These are phyloP conservation scores for Potamarius usumacintae DNA, from an alignment of 2,113 vertebrate genomes.

Conservation along the genomic window DNA sequence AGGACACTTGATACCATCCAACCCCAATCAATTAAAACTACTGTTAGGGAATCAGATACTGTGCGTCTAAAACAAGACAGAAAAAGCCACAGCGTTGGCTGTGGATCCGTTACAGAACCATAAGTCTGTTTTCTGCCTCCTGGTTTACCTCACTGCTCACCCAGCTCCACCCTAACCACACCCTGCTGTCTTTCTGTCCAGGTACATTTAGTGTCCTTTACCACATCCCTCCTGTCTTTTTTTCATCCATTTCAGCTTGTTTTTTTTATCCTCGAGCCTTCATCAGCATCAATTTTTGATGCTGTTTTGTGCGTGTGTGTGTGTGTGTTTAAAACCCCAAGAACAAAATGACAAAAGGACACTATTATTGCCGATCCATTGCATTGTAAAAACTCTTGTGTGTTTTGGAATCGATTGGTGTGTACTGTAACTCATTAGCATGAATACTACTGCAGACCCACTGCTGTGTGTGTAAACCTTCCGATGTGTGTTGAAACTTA, in stretches of 20 bases:
- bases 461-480: neutral
- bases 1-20: conserved; percentile 15
- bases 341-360: too few relatives aligned
- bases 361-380: neutral
- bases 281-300: neutral
- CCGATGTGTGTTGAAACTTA: neutral
- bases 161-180: neutral
- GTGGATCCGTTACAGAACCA: neutral
- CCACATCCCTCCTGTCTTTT: neutral
- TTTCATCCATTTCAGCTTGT: neutral
- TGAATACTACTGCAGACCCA: neutral
- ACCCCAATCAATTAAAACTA: conserved; percentile 17
- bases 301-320: neutral
- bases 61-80: conserved; percentile 3
- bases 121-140: neutral
- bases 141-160: neutral
- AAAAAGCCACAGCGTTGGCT: neutral
- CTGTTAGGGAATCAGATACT: conserved; percentile 26
- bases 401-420: neutral
- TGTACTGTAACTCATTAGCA: neutral
- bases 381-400: neutral
- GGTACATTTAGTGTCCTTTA: neutral
- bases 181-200: neutral
- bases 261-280: neutral
- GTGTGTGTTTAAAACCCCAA: too few relatives aligned